Percentiles rank a stretch among this genome's conserved stretches.
Evolutionary conservation across 1,140 invertebrate genomes (phyloP).

Genomic region (Drosophila lacteicornis): DNA sequence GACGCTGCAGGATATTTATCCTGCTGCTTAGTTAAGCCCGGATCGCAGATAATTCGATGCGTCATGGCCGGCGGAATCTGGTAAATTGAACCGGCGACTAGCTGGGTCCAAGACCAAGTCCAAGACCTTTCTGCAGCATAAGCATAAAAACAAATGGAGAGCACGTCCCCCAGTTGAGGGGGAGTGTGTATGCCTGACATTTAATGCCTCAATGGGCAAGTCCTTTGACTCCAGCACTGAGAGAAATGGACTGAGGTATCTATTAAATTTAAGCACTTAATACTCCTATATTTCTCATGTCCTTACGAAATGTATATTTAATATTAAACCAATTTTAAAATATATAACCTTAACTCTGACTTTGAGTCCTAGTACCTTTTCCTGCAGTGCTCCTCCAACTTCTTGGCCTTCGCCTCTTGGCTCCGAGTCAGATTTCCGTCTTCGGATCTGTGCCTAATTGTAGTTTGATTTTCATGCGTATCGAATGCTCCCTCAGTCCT

Average conservation of each 20-base stretch:
- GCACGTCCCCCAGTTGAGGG: slow-evolving; percentile 8
- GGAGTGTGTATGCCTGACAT: slow-evolving; percentile 28
- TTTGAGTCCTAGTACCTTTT: neutral
- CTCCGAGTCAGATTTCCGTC: slow-evolving; percentile 27
- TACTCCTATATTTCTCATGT: no score
- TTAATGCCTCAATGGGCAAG: slow-evolving; percentile 46
- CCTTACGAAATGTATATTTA: no score
- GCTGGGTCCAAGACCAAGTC: neutral
- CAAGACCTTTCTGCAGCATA: slow-evolving; percentile 57
- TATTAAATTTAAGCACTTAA: no score
- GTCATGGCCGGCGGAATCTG: slow-evolving; percentile 29
- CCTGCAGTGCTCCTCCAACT: neutral
- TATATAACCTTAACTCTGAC: neutral
- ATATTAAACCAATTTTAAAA: neutral
- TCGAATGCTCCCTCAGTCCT: slow-evolving; percentile 51
- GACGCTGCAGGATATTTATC: slow-evolving; percentile 64
- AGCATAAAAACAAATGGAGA: slow-evolving; percentile 65
- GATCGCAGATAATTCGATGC: slow-evolving; percentile 78
- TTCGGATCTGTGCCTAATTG: slow-evolving; percentile 69
- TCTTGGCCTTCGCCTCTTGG: slow-evolving; percentile 15
- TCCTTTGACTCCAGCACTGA: neutral
- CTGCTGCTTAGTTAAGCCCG: slow-evolving; percentile 77
- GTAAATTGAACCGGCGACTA: slow-evolving; percentile 21
- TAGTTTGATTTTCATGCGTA: slow-evolving; percentile 80
- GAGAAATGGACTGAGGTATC: neutral